Evolutionary conservation across 1,140 invertebrate genomes (phyloP).

Genomic region (Bombus affinis): DNA sequence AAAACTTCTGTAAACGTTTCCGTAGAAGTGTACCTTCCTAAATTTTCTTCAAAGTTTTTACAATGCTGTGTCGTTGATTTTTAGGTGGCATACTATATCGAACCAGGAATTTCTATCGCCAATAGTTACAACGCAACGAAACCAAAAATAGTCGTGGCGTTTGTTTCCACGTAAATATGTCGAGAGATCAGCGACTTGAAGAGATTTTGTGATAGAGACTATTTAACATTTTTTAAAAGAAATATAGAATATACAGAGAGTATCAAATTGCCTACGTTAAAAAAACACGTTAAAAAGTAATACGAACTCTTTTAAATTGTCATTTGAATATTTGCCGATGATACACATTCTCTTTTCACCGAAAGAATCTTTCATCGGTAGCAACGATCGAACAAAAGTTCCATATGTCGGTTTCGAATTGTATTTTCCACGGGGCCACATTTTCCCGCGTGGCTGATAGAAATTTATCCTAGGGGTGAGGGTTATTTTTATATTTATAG

Average conservation of each 20-base stretch:
- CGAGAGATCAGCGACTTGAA: too few relatives aligned
- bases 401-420: constrained; percentile 78
- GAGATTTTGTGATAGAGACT: too few relatives aligned
- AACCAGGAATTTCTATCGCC: not conserved
- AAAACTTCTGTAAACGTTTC: not conserved
- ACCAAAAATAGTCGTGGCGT: not conserved
- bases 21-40: not conserved
- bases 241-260: too few relatives aligned
- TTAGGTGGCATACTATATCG: not conserved
- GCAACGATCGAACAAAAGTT: constrained; percentile 8
- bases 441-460: constrained; percentile 46
- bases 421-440: constrained; percentile 70
- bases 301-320: not conserved
- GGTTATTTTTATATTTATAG: constrained; percentile 79
- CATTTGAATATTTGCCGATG: not conserved
- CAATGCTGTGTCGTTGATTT: not conserved
- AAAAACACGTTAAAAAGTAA: not conserved
- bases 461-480: constrained; percentile 58
- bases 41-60: not conserved
- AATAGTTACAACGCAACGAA: not conserved
- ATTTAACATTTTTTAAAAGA: too few relatives aligned
- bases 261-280: too few relatives aligned
- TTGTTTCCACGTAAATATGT: too few relatives aligned
- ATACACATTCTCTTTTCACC: not conserved
- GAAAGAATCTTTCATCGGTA: constrained; percentile 11